Evolutionary conservation across 2,888 invertebrate species (phyloP).

Genomic region (Ctenicera cuprea): DNA sequence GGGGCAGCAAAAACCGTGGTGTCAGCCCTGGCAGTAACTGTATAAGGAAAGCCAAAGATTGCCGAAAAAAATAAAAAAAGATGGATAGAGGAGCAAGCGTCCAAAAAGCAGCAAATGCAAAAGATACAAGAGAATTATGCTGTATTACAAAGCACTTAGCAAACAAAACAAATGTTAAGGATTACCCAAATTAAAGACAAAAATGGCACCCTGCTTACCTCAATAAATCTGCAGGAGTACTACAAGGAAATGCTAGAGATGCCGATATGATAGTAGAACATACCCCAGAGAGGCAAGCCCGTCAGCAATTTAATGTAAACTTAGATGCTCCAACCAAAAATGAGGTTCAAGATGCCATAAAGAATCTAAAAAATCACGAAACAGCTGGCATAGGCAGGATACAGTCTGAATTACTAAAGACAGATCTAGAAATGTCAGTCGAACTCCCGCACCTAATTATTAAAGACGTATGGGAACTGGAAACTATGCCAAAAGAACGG

Average conservation of each 20-base stretch:
- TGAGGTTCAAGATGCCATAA: conserved; percentile 5
- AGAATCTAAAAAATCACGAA: neutral
- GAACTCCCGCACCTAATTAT: neutral
- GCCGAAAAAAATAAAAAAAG: too few species aligned
- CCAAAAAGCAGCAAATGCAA: too few species aligned
- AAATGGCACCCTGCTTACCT: conserved; percentile 11
- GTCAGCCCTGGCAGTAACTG: too few species aligned
- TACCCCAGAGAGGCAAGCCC: neutral
- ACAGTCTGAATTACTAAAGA: neutral
- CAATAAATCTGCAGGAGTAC: neutral
- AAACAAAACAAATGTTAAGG: too few species aligned
- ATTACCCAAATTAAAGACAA: too few species aligned
- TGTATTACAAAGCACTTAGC: too few species aligned
- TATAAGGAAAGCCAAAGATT: too few species aligned
- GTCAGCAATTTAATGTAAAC: neutral
- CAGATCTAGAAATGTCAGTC: neutral
- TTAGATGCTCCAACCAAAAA: neutral
- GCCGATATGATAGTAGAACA: neutral
- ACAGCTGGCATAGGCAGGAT: neutral
- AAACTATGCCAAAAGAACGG: neutral
- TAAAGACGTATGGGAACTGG: neutral
- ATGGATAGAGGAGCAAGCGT: too few species aligned
- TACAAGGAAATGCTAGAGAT: neutral
- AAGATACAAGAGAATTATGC: too few species aligned
- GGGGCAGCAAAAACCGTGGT: too few species aligned